Evolutionary conservation across 2,888 invertebrate genomes (phyloP), one percentile per base, ranked within the genome.

Genomic region (Tribolium freemani): DNA sequence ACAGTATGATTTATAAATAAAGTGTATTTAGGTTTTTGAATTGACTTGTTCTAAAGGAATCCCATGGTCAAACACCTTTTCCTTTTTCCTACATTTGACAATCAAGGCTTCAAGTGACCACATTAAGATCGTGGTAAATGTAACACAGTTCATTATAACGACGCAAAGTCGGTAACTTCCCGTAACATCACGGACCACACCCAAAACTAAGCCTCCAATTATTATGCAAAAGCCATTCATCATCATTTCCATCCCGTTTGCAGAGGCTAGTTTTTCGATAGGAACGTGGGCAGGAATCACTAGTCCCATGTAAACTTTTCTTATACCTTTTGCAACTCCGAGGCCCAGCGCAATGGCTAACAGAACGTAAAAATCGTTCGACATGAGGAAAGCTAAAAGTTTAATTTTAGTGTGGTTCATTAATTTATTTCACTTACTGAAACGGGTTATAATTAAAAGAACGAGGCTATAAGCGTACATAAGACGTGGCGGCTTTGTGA

Each of bases 221-320:
- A 91, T 84, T 51, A 92, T 88, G 50, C 90, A 87, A 50, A 91
- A 82, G 10, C 93, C 93, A 82, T 93, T 93, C 72, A 89, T 87
- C 72, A 93, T 88, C 90, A 92, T 92, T 82, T 93, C 93, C 56
- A 93, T 90, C 2, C 92, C 92, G 4, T 90, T 89, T 2, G 93
- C 93, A 51, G 90, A 90, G 1, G 92, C 89, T 16, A 93, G 84
- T 77, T 90, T 87, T 67, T 93, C 91, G 46, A 93, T 84, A 0
- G 92, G 91, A 4, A 93, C 91, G 78, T 93, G 90, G 80, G 87
- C 90, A 0, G 93, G 93, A 69, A 93, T 90, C 1, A 93, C 90
- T 10, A 93, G 85, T 50, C 90, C 88, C 89, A 92, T 90, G 80
- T 91, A 93, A 0, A 93, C 92, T 0, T 92, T 90, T 72, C 93